Evolutionary conservation across 2,888 invertebrate genomes (phyloP).

Genomic region (Branchellion lobata): DNA sequence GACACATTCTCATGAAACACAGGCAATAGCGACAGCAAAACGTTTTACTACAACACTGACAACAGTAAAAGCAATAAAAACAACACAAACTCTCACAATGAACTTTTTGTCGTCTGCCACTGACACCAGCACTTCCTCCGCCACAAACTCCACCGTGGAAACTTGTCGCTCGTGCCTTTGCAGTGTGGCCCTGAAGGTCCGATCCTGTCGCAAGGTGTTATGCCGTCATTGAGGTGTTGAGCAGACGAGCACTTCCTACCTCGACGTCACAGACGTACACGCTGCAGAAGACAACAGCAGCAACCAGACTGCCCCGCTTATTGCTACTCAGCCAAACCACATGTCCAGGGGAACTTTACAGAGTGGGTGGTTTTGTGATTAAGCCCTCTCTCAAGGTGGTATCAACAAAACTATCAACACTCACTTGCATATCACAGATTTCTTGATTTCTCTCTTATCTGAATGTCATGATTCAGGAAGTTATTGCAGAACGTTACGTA

Average conservation of each 20-base stretch:
- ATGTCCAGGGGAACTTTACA: constrained; percentile 52
- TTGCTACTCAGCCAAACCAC: constrained; percentile 55
- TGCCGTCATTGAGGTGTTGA: no score
- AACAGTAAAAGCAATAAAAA: no score
- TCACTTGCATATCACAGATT: not conserved
- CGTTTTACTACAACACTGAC: no score
- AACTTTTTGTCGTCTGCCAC: constrained; percentile 59
- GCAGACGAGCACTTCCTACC: no score
- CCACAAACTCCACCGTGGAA: constrained; percentile 58
- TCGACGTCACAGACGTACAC: constrained; percentile 55
- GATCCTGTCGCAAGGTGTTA: no score
- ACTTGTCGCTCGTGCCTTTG: constrained; percentile 57
- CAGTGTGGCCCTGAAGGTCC: constrained; percentile 50
- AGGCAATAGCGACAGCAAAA: no score
- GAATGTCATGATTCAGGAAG: not conserved
- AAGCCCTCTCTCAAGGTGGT: no score
- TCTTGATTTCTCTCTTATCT: not conserved
- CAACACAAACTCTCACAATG: constrained; percentile 55
- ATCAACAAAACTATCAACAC: no score
- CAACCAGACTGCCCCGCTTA: constrained; percentile 55
- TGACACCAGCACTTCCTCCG: constrained; percentile 57
- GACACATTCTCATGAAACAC: no score
- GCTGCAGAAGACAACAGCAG: constrained; percentile 55
- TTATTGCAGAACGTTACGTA: not conserved
- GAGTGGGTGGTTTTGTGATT: no score